phyloP scores from a whole-genome alignment of 2,888 invertebrate species.

The Vanessa cardui region DNA sequence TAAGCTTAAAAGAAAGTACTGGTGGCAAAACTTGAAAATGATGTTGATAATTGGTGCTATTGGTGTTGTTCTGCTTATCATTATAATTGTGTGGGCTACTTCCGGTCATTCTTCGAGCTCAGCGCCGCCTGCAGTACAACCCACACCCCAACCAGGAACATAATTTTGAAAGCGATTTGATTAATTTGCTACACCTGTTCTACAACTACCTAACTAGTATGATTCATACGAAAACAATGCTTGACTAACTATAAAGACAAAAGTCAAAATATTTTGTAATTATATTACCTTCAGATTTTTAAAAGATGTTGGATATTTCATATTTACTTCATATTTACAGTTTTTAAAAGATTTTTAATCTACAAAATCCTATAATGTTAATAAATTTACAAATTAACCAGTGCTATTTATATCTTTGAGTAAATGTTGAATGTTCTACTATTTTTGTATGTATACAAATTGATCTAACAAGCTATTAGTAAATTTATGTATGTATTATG shows the following conservation, averaged over 20 bases:
- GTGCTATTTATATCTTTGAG: constrained; percentile 46
- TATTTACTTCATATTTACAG: constrained; percentile 37
- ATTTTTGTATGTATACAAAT: constrained; percentile 36
- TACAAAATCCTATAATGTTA: constrained; percentile 39
- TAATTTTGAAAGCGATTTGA: constrained; percentile 22
- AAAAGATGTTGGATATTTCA: constrained; percentile 27
- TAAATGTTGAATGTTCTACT: constrained; percentile 31
- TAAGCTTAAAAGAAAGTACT: constrained; percentile 97
- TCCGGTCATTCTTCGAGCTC: constrained; percentile 52
- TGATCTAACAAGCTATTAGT: constrained; percentile 15
- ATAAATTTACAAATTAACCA: constrained; percentile 35
- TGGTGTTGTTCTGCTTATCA: constrained; percentile 90
- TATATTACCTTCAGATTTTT: constrained; percentile 34
- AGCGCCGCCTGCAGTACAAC: constrained; percentile 27
- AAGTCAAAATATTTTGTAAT: constrained; percentile 43
- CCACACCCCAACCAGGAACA: constrained; percentile 55
- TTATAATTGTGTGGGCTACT: constrained; percentile 87
- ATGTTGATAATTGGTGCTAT: constrained; percentile 96
- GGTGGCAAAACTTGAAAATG: constrained; percentile 99
- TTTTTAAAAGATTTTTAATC: constrained; percentile 38
- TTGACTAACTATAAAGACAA: constrained; percentile 38
- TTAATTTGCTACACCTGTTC: constrained; percentile 26
- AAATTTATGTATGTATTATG: constrained; percentile 23
- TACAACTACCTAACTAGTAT: constrained; percentile 26
- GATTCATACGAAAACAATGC: constrained; percentile 35